Base-by-base conservation (phyloP, 2,113 vertebrate genomes). In the Sylvilagus bachmani region DNA sequence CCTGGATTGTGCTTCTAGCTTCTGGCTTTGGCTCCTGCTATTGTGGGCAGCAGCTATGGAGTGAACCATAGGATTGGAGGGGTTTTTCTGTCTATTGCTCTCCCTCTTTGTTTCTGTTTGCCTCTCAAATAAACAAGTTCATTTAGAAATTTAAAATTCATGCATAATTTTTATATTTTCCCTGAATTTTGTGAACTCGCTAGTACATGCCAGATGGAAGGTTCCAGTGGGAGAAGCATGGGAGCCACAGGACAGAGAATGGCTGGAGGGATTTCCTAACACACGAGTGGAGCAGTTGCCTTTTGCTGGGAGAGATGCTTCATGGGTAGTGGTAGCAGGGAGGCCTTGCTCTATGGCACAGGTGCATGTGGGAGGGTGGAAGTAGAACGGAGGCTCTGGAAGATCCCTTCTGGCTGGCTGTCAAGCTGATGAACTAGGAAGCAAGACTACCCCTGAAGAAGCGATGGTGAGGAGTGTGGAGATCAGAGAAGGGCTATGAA, bases 201-300 rank as follows among this genome's bases (percentile, higher is more conserved):
- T 19, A 58, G 55, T 58, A 16, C 21, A 21, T 73, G 31, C 21
- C 51, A 73, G 51, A 17, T n/a, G 70, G 44, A 70, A 81, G 36
- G 27, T 14, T 44, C 31, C 64, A 38, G 75, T 53, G 33, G 12
- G 67, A 70, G 10, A 38, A 69, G 1, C 66, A 13, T 69, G 53
- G 71, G 44, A 79, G 61, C 66, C 25, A 6, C 21, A 49, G 31
- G 36, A 27, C 51, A 64, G 51, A 73, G 53, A 49, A 58, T 51
- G 4, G 6, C 31, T 31, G 22, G n/a, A 17, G n/a, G 12, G 66
- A 51, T 33, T 79, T 81, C n/a, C 64, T 67, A 24, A 66, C 71
- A 33, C 8, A 10, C 6, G 3, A 6, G 7, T 19, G 33, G 70
- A 67, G 12, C 0, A 0, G 1, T 1, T n/a, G 29, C 51, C 8